phyloP scores from a whole-genome alignment of 2,113 vertebrate genomes.

The Maccullochella peelii region DNA sequence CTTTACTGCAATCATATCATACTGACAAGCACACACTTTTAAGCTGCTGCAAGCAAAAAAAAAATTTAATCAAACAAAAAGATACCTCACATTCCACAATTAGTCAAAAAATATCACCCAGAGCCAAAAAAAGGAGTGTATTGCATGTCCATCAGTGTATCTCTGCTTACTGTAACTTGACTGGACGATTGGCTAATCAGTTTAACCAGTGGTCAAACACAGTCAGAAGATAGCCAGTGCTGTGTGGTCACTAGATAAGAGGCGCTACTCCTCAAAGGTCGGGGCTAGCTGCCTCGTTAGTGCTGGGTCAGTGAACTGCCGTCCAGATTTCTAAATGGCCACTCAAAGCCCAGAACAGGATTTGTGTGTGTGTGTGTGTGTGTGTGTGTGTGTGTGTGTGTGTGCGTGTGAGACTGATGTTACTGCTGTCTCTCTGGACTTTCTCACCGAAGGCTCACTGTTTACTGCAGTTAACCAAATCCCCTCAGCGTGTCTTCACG shows the following conservation, averaged over 20 bases:
- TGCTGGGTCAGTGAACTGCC: constrained; percentile 83
- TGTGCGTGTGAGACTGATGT: constrained; percentile 1
- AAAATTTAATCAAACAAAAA: too few relatives aligned
- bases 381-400: constrained; percentile 24
- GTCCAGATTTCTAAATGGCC: constrained; percentile 81
- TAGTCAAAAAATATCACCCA: neutral
- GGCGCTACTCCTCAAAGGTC: constrained; percentile 57
- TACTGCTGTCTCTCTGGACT: constrained; percentile 57
- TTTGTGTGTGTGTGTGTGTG: constrained; percentile 36
- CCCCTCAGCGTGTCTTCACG: constrained; percentile 35
- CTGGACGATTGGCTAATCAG: constrained; percentile 68
- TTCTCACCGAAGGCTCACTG: constrained; percentile 60
- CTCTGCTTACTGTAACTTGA: constrained; percentile 65
- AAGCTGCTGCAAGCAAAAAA: neutral
- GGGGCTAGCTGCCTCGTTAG: constrained; percentile 73
- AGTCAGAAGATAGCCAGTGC: constrained; percentile 69
- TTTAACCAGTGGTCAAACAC: constrained; percentile 67
- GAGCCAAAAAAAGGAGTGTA: constrained; percentile 19
- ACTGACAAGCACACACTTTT: constrained; percentile 10
- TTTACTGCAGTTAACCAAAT: constrained; percentile 59
- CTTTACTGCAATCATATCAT: constrained; percentile 14
- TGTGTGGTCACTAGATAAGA: constrained; percentile 76
- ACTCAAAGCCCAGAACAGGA: constrained; percentile 71
- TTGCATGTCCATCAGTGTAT: constrained; percentile 18
- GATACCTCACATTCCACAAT: constrained; percentile 17